Evolutionary conservation across 2,888 invertebrate species (phyloP), one percentile per base, ranked within the genome.

Genomic region (Mesoligia furuncula): DNA sequence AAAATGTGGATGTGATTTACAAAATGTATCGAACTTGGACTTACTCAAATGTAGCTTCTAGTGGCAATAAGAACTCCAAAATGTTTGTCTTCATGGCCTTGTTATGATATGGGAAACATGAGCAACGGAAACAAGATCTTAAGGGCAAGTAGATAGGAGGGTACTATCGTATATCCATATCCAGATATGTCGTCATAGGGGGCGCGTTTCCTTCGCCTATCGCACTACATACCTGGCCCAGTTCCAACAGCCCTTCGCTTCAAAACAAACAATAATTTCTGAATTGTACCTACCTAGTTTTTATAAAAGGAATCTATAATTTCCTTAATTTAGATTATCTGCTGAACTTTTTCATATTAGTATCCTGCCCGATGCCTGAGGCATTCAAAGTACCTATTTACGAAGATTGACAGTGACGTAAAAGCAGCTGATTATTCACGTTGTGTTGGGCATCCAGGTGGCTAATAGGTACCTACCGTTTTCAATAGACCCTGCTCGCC

Each of bases 221-320:
- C 57, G 24, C 20, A 36, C 17, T 61, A 51, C 57, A 48, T 59
- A 61, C 51, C 68, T 75, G 69, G 68, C 75, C 15, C 15, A 66
- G 57, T 66, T 70, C 68, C 81, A 80, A 68, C 39, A 65, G 45
- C 62, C 72, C 65, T 73, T 42, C 51, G 15, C 15, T 48, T 5
- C 7, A 36, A 61, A 51, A 36, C 2, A 51, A 61, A 59, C 15
- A 48, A 13, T 24, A 27, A 54, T 71, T 70, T 57, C 2, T 54
- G 24, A 24, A 45, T 36, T 15, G 13, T 67, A 20, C 13, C 24
- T 51, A 51, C 24, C 36, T 57, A 27, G 13, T 70, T 15, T 17
- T 36, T n/a, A 15, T 42, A 15, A 7, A 71, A 54, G 1, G n/a
- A 51, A 11, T 27, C 24, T 31, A 15, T 11, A 61, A 51, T 79